Conservation (phyloP, 2,888 invertebrate genomes). For the Crematogaster levior region DNA sequence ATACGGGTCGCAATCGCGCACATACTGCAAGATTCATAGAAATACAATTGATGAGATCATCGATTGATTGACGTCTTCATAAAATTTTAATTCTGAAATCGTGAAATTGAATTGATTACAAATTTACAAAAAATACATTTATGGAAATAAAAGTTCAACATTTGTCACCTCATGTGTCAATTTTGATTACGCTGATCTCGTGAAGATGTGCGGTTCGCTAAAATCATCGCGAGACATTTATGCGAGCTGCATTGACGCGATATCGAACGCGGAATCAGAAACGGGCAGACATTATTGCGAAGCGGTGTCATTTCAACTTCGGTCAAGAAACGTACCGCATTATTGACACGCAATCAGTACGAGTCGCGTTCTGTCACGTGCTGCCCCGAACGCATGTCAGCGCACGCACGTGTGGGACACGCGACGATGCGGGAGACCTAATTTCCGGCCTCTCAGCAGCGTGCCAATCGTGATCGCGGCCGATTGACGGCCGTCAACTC, state of each 20-base stretch:
- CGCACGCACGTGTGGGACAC: constrained; percentile 35
- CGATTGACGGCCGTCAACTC: constrained; percentile 54
- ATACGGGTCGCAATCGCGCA: not conserved
- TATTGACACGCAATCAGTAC: constrained; percentile 49
- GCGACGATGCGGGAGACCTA: constrained; percentile 45
- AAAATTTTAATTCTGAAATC: not conserved
- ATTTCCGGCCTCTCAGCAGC: constrained; percentile 50
- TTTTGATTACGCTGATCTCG: not conserved
- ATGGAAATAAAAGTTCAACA: not conserved
- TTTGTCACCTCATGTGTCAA: not conserved
- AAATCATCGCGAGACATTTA: not conserved
- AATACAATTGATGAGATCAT: not conserved
- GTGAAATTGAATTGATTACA: not conserved
- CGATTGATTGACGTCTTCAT: not conserved
- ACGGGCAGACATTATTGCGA: not conserved
- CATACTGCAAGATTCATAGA: not conserved
- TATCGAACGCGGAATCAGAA: not conserved
- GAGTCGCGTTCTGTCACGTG: constrained; percentile 38
- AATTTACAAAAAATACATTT: not conserved
- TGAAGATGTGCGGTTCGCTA: not conserved
- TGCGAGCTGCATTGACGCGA: not conserved
- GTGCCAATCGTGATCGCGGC: constrained; percentile 37
- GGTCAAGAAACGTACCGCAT: constrained; percentile 38
- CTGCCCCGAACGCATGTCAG: constrained; percentile 8
- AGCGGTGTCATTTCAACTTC: not conserved